Base-by-base conservation (phyloP, 1,140 invertebrate genomes). In the Leptinotarsa texana region DNA sequence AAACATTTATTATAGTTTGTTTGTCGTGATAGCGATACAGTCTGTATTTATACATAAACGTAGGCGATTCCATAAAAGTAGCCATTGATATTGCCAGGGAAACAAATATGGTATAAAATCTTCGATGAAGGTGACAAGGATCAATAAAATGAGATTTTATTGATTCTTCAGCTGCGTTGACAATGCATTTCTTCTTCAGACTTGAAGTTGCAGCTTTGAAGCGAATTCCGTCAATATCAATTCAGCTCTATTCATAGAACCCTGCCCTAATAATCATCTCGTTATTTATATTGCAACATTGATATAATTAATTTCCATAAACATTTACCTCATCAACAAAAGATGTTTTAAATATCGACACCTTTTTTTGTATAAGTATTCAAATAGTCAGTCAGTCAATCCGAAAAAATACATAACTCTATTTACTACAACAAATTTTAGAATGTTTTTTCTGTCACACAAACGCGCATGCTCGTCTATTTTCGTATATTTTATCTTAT, bases 1-100 rank as follows among this genome's bases (percentile, higher is more conserved):
- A 69, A 49, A 69, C 68, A 69, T 69, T 42, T 69, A 69, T 49
- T 69, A 49, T 42, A 48, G 15, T 69, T 69, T 73, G 18, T 57
- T 17, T 57, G 51, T 57, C n/a, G 13, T 42, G 33, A 62, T 62
- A n/a, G 18, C 63, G 57, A 49, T 63, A 73, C 63, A 49, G 71
- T 73, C 61, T 51, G 57, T n/a, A 21, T 61, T 73, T 63, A 63
- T 24, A 72, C 51, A 72, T 63, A 63, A 63, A 49, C 24, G 21
- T 42, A 11, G 61, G 21, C 13, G 21, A n/a, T 62, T 21, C 61
- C 3, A 62, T 21, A 17, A 21, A 21, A 62, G 21, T 62, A 62
- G 17, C 8, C 2, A 17, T 18, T 21, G 17, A n/a, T 62, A n/a
- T 62, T 62, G 17, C 3, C 17, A n/a, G 61, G 61, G 21, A 62